These are phyloP conservation scores for Bovichtus diacanthus DNA, from an alignment of 2,797 vertebrate genomes.

Conservation along the genomic window DNA sequence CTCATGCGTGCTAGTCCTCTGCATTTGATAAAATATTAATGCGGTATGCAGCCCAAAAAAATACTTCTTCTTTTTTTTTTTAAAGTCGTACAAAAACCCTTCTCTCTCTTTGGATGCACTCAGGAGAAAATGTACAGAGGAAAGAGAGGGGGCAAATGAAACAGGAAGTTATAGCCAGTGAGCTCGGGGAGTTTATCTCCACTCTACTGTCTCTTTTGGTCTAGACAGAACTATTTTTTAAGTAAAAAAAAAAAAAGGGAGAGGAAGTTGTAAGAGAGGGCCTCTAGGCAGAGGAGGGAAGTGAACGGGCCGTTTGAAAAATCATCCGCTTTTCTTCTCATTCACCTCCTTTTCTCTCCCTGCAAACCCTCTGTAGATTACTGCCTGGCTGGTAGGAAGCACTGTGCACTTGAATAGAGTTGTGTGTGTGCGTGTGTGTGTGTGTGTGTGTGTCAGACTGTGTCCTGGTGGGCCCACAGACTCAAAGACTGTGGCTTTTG, in stretches of 20 bases:
- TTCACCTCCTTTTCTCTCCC: slow-evolving; percentile 43
- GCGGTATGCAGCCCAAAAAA: slow-evolving; percentile 22
- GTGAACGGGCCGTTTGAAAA: slow-evolving; percentile 61
- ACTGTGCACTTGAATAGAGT: slow-evolving; percentile 44
- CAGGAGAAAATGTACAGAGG: slow-evolving; percentile 44
- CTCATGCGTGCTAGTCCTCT: slow-evolving; percentile 33
- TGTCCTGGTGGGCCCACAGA: slow-evolving; percentile 58
- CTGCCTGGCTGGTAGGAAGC: slow-evolving; percentile 42
- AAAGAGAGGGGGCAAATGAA: slow-evolving; percentile 40
- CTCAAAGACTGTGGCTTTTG: slow-evolving; percentile 66
- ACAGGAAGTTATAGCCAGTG: slow-evolving; percentile 42
- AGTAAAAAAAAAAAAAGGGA: slow-evolving; percentile 39
- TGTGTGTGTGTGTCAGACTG: slow-evolving; percentile 24
- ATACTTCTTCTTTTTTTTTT: neutral
- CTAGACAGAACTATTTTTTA: slow-evolving; percentile 42
- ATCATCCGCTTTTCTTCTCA: slow-evolving; percentile 51
- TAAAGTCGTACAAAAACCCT: too few relatives aligned
- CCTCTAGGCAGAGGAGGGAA: slow-evolving; percentile 64
- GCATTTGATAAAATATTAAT: slow-evolving; percentile 61
- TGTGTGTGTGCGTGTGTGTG: slow-evolving; percentile 30
- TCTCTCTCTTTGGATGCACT: slow-evolving; percentile 20
- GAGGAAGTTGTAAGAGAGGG: slow-evolving; percentile 58
- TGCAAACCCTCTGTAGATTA: slow-evolving; percentile 42
- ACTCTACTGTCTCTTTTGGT: slow-evolving; percentile 38
- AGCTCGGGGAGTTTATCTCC: slow-evolving; percentile 49